Percentiles rank a stretch among this genome's conserved stretches.
Evolutionary conservation across 2,113 vertebrate species (phyloP).

Genomic region (Cyphomyrus discorhynchus): DNA sequence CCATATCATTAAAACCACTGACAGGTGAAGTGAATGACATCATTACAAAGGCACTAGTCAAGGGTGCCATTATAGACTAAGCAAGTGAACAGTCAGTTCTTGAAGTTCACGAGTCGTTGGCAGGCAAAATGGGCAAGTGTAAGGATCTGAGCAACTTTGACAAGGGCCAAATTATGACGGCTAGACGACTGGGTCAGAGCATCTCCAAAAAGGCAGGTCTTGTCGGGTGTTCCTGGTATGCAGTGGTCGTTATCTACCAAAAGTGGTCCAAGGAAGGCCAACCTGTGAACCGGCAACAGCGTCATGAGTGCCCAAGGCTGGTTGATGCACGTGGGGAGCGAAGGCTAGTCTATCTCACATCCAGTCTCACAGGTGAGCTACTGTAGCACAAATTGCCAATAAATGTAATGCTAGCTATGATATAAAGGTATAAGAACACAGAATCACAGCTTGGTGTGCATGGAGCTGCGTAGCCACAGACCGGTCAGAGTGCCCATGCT

Average conservation of each 20-base stretch:
- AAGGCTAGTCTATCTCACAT: background rate
- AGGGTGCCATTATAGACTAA: background rate
- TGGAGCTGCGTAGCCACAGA: background rate
- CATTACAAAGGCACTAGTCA: background rate
- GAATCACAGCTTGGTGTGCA: background rate
- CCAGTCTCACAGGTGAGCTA: background rate
- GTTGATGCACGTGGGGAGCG: background rate
- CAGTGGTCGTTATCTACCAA: background rate
- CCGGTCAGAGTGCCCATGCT: background rate
- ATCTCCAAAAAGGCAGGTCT: background rate
- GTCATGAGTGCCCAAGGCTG: background rate
- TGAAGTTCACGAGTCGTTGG: background rate
- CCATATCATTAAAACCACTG: background rate
- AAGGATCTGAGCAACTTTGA: background rate
- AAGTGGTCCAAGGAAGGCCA: background rate
- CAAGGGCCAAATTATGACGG: background rate
- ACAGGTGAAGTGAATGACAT: background rate
- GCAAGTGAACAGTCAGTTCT: background rate
- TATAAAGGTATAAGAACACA: background rate
- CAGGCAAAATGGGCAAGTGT: background rate
- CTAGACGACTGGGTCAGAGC: background rate
- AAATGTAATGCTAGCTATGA: background rate
- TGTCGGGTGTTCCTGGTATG: background rate
- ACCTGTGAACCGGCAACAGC: background rate
- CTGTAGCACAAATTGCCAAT: background rate